Base-by-base conservation (phyloP, 2,797 vertebrate genomes). In the Molossus alvarezi region DNA sequence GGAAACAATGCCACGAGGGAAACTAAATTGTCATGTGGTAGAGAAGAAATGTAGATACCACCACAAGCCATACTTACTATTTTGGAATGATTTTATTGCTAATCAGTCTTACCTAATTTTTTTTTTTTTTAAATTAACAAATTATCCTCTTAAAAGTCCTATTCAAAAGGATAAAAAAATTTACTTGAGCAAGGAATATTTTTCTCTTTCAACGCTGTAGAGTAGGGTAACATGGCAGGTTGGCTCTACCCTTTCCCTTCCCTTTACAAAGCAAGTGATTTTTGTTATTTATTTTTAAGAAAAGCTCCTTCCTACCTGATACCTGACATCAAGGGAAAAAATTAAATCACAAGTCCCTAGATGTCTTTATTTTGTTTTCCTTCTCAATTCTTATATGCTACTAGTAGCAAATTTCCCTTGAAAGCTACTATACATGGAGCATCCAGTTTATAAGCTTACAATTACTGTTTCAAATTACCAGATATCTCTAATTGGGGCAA, bases 51-150 rank as follows among this genome's bases (percentile, higher is more conserved):
- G 57, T 60, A 69, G 33, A 83, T 41, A 71, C 6, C 33, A 73
- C 55, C 27, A 15, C 4, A 58, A 41, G 64, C 51, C 62, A 41
- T 51, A 51, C 21, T 25, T 80, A 20, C 10, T 82, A 51, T 57
- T 94, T 65, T 83, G 67, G n/a, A 80, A 92, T 77, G 55, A 20
- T 81, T 95, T 90, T 83, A 65, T 71, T 91, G 18, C n/a, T 89
- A 83, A 92, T 37, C 51, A 87, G 5, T 91, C 23, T 71, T 73
- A 75, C 13, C 13, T 57, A 76, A 48, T 62, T 87, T 45, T 17
- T 65, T 45, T 17, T 65, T 65, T 64, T 45, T 85, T 80, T 3
- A 25, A 84, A 86, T 86, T 79, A 23, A 48, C n/a, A 69, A 75
- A 18, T 64, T 45, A 45, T 29, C 55, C 29, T 88, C 45, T 67